Percentiles rank a stretch among this genome's conserved stretches.
These are phyloP conservation scores for Indri indri DNA, from an alignment of 2,113 vertebrate genomes.

Conservation along the genomic window DNA sequence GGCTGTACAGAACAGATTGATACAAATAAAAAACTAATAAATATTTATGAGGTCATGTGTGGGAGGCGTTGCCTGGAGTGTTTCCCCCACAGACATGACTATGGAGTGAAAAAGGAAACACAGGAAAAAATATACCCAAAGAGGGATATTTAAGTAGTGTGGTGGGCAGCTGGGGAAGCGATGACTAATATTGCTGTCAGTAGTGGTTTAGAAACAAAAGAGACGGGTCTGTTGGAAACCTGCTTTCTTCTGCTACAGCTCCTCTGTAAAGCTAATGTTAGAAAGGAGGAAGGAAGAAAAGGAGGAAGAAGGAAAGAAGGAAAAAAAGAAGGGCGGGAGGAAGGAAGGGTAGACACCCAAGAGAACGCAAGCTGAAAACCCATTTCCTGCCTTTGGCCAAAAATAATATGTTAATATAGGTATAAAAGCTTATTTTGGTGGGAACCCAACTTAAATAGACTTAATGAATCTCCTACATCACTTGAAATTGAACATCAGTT, in stretches of 20 bases:
- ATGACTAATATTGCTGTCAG: conserved; percentile 39
- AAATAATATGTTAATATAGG: neutral
- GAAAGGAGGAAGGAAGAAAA: neutral
- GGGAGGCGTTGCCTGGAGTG: conserved; percentile 59
- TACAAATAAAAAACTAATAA: conserved; percentile 53
- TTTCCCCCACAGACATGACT: conserved; percentile 40
- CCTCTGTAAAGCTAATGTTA: neutral
- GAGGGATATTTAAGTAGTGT: conserved; percentile 44
- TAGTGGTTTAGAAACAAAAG: conserved; percentile 31
- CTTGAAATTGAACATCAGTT: conserved; percentile 5
- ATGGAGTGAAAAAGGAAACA: conserved; percentile 29
- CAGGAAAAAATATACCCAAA: conserved; percentile 25
- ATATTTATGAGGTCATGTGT: conserved; percentile 55
- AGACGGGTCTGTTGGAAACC: neutral
- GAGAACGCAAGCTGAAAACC: neutral
- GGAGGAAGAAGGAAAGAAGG: neutral
- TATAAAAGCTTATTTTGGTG: neutral
- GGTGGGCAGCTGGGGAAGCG: neutral
- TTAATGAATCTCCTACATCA: neutral
- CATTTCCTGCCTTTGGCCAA: neutral
- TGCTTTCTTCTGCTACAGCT: neutral
- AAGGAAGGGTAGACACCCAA: neutral
- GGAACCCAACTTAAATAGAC: neutral
- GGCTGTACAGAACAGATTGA: conserved; percentile 2
- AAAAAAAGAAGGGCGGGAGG: no score